Evolutionary conservation across 1,140 invertebrate species (phyloP), one percentile per base, ranked within the genome.

Genomic region (Drosophila eugracilis): DNA sequence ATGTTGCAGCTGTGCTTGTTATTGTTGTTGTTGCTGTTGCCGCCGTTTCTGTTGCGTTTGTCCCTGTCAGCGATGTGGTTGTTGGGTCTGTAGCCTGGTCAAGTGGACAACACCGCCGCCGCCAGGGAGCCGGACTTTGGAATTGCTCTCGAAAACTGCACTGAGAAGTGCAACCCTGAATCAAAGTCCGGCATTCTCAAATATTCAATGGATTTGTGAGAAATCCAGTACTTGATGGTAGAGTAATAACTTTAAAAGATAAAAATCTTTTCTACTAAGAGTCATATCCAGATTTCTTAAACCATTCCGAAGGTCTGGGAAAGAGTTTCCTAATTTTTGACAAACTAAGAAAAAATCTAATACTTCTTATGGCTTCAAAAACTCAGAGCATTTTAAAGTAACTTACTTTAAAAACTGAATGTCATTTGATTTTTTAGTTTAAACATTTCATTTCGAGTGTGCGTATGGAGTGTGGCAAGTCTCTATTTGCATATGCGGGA

Each of bases 61-160:
- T 54, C 36, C 59, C 62, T 75, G 65, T 60, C 78, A 69, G 37
- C 58, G 15, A 32, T 66, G 67, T 55, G 45, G 70, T 47, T 63
- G 53, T 53, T 77, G 67, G 37, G 41, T 48, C 65, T 71, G 78
- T 75, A 75, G 77, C 57, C 79, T 69, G 62, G 65, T 67, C 63
- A 53, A 66, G 62, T 63, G 50, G 41, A 84, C 69, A 62, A 34
- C 57, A 41, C 45, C 47, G 62, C 53, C 36, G 47, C 55, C 45
- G 44, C 28, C 59, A 34, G 26, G 26, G 12, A 32, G 26, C 39
- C 58, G 37, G 49, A 55, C 49, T 59, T 54, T 54, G 34, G 19
- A 49, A 12, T 63, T 21, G 21, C 45, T 34, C 37, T 67, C 17
- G 22, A 32, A 36, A 42, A 44, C 9, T 67, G 57, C 77, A 59